These are phyloP conservation scores for Archips crataeganus DNA, from an alignment of 2,888 invertebrate species.

Conservation along the genomic window DNA sequence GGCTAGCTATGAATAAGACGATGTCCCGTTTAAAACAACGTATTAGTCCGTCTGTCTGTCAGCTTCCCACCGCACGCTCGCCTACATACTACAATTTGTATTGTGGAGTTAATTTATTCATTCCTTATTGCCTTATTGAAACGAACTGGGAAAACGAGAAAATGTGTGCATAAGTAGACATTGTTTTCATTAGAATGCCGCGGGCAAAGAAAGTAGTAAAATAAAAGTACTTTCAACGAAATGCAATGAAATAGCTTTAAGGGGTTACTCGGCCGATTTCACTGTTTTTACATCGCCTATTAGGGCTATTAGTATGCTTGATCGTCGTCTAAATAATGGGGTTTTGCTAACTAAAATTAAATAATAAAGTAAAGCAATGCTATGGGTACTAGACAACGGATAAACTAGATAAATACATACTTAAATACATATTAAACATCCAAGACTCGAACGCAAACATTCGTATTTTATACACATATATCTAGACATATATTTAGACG, in stretches of 20 bases:
- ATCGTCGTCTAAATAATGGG: too few species aligned
- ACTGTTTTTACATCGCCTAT: too few species aligned
- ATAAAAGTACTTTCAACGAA: not conserved
- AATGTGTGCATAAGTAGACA: conserved; percentile 37
- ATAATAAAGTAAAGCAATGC: too few species aligned
- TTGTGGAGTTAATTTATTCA: conserved; percentile 40
- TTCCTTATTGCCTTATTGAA: conserved; percentile 40
- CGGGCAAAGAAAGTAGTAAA: conserved; percentile 12
- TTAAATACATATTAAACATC: too few species aligned
- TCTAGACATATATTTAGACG: too few species aligned
- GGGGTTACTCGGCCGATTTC: not conserved
- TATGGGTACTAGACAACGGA: too few species aligned
- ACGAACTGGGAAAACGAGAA: conserved; percentile 38
- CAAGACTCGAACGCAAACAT: too few species aligned
- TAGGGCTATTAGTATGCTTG: too few species aligned
- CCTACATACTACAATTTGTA: conserved; percentile 34
- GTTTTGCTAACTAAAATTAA: too few species aligned
- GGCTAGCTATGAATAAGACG: not conserved
- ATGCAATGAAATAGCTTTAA: not conserved
- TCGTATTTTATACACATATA: too few species aligned
- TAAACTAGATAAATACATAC: too few species aligned
- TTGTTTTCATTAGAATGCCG: conserved; percentile 22
- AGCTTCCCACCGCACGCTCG: conserved; percentile 31
- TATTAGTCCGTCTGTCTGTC: conserved; percentile 27
- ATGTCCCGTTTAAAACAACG: conserved; percentile 4